Conservation (phyloP, 2,113 vertebrate genomes). For the Psilopogon haemacephalus region DNA sequence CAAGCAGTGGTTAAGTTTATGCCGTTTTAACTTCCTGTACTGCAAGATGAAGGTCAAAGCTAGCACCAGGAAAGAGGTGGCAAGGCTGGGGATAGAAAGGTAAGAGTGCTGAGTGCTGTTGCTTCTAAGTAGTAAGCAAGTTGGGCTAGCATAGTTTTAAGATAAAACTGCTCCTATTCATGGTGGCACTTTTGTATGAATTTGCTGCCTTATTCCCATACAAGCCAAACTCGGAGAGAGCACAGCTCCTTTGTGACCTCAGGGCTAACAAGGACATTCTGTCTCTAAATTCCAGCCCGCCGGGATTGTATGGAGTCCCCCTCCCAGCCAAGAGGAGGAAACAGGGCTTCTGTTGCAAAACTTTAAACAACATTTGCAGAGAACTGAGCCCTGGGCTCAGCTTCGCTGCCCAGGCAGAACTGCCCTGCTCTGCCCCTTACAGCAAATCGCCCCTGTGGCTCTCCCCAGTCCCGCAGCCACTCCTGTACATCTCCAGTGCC, state of each 20-base stretch:
- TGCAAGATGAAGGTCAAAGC: background rate
- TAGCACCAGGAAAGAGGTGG: background rate
- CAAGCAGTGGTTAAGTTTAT: background rate
- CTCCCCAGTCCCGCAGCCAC: accelerated
- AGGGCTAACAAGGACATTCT: background rate
- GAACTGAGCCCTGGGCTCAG: background rate
- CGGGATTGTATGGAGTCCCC: accelerated
- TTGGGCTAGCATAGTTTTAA: background rate
- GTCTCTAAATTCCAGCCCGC: background rate
- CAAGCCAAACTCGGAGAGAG: background rate
- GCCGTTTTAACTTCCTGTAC: background rate
- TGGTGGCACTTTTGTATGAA: background rate
- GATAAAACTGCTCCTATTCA: background rate
- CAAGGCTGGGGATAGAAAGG: background rate
- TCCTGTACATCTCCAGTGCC: no score
- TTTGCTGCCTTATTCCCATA: background rate
- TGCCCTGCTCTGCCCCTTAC: accelerated
- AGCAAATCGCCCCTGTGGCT: no score
- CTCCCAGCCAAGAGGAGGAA: background rate
- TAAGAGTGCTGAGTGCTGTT: background rate
- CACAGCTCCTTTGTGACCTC: background rate
- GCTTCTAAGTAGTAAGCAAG: background rate
- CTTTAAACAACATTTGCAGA: background rate
- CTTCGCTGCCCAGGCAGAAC: background rate
- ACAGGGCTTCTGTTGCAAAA: background rate